These are phyloP conservation scores for Centruroides sculpturatus DNA, from an alignment of 1,140 invertebrate species.

Conservation along the genomic window DNA sequence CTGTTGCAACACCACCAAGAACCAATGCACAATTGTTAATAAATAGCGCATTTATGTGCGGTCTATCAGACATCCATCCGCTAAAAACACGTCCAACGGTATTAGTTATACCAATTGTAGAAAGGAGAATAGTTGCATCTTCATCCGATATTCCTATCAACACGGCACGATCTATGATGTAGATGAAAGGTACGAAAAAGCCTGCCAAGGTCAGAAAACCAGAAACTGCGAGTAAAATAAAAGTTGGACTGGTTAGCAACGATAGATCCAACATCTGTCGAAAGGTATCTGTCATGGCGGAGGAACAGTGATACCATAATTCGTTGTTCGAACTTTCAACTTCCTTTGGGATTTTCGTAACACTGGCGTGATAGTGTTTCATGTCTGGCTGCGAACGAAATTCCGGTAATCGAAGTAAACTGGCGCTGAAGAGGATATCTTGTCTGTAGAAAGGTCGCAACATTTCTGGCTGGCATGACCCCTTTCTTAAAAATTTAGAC, in stretches of 20 bases:
- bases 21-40: slow-evolving; percentile 81
- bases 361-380: slow-evolving; percentile 10
- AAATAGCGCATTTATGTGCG: slow-evolving; percentile 58
- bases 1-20: slow-evolving; percentile 65
- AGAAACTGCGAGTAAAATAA: slow-evolving; percentile 66
- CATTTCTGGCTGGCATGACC: no score
- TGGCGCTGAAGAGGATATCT: slow-evolving; percentile 34
- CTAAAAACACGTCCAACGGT: slow-evolving; percentile 74
- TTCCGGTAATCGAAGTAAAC: slow-evolving; percentile 27
- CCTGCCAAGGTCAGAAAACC: slow-evolving; percentile 89
- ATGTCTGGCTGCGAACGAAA: slow-evolving; percentile 28
- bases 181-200: slow-evolving; percentile 91
- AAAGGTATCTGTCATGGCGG: not conserved
- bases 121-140: slow-evolving; percentile 52
- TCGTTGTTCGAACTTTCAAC: no score
- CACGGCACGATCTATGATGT: slow-evolving; percentile 38
- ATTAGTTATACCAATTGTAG: slow-evolving; percentile 80
- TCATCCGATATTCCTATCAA: slow-evolving; percentile 18
- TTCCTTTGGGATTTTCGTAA: slow-evolving; percentile 4
- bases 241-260: slow-evolving; percentile 70
- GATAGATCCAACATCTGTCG: slow-evolving; percentile 61
- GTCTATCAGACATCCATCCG: slow-evolving; percentile 62
- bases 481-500: no score
- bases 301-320: not conserved
- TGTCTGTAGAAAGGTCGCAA: slow-evolving; percentile 28